A percentile compares a stretch with the other conserved stretches of the same genome.
Evolutionary conservation across 1,140 invertebrate genomes (phyloP).

Genomic region (Drosophila dunni): DNA sequence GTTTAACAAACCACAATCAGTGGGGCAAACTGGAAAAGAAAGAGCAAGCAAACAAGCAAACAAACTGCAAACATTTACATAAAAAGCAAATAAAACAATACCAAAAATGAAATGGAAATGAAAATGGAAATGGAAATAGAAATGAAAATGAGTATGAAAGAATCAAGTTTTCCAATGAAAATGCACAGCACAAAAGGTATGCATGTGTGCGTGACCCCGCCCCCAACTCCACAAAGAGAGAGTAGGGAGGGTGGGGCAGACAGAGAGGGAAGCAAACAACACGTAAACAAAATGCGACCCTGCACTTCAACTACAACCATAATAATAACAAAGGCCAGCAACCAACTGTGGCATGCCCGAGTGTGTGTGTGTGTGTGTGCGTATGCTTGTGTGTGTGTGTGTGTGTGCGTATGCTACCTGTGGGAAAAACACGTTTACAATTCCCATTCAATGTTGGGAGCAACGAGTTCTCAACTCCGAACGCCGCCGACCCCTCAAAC

Average conservation of each 20-base stretch:
- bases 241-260: neutral
- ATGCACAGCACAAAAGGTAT: slow-evolving; percentile 23
- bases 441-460: slow-evolving; percentile 24
- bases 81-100: slow-evolving; percentile 70
- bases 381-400: slow-evolving; percentile 18
- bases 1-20: neutral
- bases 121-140: slow-evolving; percentile 46
- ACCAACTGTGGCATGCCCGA: slow-evolving; percentile 23
- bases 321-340: slow-evolving; percentile 34
- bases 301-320: slow-evolving; percentile 29
- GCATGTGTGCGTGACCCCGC: neutral
- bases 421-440: slow-evolving; percentile 76
- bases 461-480: neutral
- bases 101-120: slow-evolving; percentile 43
- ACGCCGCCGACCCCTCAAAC: neutral
- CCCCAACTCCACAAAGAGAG: slow-evolving; percentile 21
- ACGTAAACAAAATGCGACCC: slow-evolving; percentile 37
- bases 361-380: slow-evolving; percentile 1
- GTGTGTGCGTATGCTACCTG: slow-evolving; percentile 53
- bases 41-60: slow-evolving; percentile 9
- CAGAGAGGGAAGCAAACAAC: neutral
- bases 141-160: slow-evolving; percentile 49
- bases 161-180: slow-evolving; percentile 59
- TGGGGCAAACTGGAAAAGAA: neutral
- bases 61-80: slow-evolving; percentile 59